Evolutionary conservation across 1,140 invertebrate genomes (phyloP).

Genomic region (Plodia interpunctella): DNA sequence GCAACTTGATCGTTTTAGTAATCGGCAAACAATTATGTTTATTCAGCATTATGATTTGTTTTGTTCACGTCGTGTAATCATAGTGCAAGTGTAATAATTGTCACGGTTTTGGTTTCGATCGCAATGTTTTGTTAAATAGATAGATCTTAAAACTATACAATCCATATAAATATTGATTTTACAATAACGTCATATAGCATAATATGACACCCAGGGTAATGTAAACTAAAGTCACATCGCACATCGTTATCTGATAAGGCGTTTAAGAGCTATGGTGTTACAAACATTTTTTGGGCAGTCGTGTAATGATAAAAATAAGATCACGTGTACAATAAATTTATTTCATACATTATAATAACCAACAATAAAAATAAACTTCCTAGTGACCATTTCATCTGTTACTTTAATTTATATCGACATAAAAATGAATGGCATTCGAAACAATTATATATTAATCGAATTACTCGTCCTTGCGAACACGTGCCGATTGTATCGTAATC

Average conservation of each 20-base stretch:
- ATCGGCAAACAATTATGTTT: not conserved
- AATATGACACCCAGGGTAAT: no score
- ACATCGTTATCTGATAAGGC: no score
- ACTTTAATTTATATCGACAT: not conserved
- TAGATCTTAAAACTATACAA: no score
- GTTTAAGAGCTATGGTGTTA: no score
- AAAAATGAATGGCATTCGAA: not conserved
- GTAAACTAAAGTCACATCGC: no score
- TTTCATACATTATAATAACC: not conserved
- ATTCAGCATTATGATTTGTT: not conserved
- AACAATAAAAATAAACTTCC: not conserved
- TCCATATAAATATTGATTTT: no score
- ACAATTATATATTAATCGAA: not conserved
- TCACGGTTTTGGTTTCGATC: not conserved
- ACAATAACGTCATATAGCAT: no score
- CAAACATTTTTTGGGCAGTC: no score
- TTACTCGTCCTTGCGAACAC: conserved; percentile 1
- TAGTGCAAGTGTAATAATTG: no score
- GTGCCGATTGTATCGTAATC: conserved; percentile 15
- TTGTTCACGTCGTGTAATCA: not conserved
- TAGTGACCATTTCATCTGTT: not conserved
- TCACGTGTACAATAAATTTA: not conserved
- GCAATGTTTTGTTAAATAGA: no score
- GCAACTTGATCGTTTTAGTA: not conserved
- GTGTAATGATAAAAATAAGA: not conserved